Evolutionary conservation across 2,113 vertebrate species (phyloP).

Genomic region (Tachuris rubrigastra): DNA sequence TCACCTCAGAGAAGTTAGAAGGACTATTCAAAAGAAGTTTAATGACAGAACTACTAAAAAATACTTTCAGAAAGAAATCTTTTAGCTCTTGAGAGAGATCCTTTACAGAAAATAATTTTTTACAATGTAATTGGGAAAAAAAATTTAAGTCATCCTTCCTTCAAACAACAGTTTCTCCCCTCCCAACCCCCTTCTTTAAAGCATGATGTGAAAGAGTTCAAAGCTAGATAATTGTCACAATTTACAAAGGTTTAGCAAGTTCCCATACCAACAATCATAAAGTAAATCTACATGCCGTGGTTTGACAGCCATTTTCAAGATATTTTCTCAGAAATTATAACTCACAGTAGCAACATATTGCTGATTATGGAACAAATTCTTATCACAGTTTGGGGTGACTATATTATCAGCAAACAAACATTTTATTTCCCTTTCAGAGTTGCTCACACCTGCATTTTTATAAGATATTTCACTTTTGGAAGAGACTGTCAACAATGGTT

Average conservation of each 20-base stretch:
- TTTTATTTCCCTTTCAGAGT: neutral
- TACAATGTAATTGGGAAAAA: neutral
- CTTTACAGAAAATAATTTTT: neutral
- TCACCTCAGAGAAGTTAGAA: neutral
- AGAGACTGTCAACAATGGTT: neutral
- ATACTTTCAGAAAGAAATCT: neutral
- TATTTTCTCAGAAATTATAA: neutral
- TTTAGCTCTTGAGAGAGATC: neutral
- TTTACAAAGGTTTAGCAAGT: neutral
- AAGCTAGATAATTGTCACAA: neutral
- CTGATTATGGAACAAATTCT: neutral
- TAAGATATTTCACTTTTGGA: neutral
- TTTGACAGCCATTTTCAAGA: neutral
- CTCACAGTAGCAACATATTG: neutral
- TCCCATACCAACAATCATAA: neutral
- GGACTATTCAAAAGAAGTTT: neutral
- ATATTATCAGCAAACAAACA: neutral
- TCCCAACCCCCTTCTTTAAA: neutral
- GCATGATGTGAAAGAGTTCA: neutral
- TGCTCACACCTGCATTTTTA: neutral
- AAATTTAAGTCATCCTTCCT: neutral
- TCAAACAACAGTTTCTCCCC: neutral
- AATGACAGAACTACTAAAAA: neutral
- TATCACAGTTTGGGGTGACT: neutral
- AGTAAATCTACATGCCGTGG: neutral